A percentile compares a stretch with the other conserved stretches of the same genome.
These are phyloP conservation scores for Stenchaetothrips biformis DNA, from an alignment of 2,888 invertebrate genomes.

Conservation along the genomic window DNA sequence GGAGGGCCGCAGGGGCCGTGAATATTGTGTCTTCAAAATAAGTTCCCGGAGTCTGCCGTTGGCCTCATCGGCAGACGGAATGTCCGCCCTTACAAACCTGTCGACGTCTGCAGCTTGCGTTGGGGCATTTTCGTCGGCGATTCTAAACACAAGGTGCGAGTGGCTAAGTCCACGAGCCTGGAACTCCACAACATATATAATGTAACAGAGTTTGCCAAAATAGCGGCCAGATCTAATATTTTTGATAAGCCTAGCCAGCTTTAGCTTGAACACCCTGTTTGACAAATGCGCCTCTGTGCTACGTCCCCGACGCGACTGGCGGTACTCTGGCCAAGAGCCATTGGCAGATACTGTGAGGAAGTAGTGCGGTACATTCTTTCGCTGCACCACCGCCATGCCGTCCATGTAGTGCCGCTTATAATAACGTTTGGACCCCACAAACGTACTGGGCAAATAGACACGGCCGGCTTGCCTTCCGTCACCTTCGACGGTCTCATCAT, in stretches of 20 bases:
- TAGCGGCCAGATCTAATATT: not conserved
- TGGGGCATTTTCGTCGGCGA: not conserved
- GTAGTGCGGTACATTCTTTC: not conserved
- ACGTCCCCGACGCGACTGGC: not conserved
- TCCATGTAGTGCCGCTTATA: not conserved
- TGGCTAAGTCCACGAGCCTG: not conserved
- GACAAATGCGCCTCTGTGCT: not conserved
- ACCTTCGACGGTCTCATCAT: not conserved
- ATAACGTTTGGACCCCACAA: not conserved
- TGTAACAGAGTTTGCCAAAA: not conserved
- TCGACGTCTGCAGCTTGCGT: not conserved
- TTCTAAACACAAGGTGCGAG: not conserved
- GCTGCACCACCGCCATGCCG: not conserved
- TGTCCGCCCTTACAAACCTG: not conserved
- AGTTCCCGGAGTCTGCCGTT: not conserved
- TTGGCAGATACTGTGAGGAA: not conserved
- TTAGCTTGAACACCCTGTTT: not conserved
- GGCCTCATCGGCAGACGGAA: not conserved
- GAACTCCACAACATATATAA: not conserved
- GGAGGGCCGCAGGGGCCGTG: not conserved
- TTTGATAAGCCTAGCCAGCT: not conserved
- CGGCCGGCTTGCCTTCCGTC: not conserved
- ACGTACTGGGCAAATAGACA: not conserved
- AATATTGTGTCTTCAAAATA: not conserved
- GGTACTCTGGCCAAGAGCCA: not conserved